These are phyloP conservation scores for Paedocypris sp. DNA, from an alignment of 2,113 vertebrate species.

Conservation along the genomic window DNA sequence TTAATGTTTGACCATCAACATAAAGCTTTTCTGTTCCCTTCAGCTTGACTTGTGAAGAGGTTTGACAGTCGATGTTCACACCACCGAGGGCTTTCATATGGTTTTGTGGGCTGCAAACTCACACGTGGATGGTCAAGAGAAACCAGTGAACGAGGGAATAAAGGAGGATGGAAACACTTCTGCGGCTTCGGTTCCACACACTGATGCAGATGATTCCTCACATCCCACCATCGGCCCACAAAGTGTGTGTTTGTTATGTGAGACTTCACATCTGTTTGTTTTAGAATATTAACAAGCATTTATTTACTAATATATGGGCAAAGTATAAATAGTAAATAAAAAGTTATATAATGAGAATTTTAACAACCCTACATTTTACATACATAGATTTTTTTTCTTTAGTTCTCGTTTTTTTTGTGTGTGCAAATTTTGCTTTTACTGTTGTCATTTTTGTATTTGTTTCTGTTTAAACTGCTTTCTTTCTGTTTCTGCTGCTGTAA, in stretches of 20 bases:
- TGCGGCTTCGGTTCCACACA: neutral
- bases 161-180: neutral
- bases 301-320: too few relatives aligned
- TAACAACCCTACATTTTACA: too few relatives aligned
- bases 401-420: too few relatives aligned
- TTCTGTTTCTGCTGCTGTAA: too few relatives aligned
- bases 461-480: too few relatives aligned
- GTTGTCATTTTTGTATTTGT: too few relatives aligned
- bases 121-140: neutral
- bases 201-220: neutral
- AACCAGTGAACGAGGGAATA: neutral
- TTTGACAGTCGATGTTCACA: neutral
- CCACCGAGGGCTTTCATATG: neutral
- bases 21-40: neutral
- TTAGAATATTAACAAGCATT: too few relatives aligned
- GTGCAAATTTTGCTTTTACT: too few relatives aligned
- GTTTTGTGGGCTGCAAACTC: neutral
- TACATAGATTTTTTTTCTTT: too few relatives aligned
- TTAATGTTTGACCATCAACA: slow-evolving; percentile 17
- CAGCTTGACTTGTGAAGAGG: neutral
- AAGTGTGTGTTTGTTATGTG: neutral
- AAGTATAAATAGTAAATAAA: too few relatives aligned
- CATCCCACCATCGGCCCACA: neutral
- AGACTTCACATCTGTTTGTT: too few relatives aligned
- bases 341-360: too few relatives aligned